Conservation (phyloP, 2,797 vertebrate genomes). For the Eulemur mongoz region DNA sequence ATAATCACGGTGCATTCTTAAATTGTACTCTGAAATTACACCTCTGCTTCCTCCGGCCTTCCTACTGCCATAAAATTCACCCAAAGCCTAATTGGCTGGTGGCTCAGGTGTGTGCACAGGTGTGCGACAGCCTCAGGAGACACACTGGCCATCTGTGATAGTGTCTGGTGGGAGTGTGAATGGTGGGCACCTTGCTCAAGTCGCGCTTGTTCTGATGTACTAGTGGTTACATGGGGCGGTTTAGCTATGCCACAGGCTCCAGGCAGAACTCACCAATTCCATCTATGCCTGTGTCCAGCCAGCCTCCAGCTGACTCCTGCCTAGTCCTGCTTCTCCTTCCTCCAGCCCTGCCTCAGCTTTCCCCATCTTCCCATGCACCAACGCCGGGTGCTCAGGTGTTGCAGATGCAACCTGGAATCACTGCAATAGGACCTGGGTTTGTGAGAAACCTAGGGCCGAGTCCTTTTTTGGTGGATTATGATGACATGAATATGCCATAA, state of each 20-base stretch:
- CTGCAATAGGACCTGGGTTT: neutral
- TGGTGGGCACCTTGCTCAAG: neutral
- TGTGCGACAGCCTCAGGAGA: neutral
- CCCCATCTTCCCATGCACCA: neutral
- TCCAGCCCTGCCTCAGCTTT: too few species aligned
- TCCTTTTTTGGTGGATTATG: neutral
- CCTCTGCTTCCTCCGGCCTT: neutral
- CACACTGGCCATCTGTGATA: fast-evolving
- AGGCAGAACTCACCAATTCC: neutral
- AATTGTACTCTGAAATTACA: neutral
- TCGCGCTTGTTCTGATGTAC: neutral
- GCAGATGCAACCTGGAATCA: too few species aligned
- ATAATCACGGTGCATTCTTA: neutral
- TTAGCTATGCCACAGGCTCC: neutral
- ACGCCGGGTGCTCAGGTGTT: too few species aligned
- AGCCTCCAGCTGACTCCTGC: neutral
- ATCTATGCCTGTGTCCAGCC: neutral
- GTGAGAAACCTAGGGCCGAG: neutral
- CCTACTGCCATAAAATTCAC: neutral
- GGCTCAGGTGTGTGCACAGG: neutral
- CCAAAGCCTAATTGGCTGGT: neutral
- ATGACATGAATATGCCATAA: neutral
- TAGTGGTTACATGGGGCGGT: neutral
- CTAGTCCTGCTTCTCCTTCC: neutral
- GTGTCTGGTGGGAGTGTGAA: too few species aligned